Evolutionary conservation across 2,113 vertebrate species (phyloP).

Genomic region (Pipa parva): DNA sequence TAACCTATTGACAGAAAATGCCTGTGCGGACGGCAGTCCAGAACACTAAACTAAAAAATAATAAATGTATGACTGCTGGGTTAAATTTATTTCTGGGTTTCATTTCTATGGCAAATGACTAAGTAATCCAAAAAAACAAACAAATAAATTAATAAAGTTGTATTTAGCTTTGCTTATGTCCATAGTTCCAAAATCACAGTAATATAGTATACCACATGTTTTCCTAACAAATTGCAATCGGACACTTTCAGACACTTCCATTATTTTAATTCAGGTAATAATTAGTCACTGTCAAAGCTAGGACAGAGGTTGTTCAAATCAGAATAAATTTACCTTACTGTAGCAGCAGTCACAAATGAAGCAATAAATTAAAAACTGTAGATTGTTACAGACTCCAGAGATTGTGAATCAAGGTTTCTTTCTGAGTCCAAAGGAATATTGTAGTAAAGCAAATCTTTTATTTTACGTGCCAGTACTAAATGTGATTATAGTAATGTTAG

Average conservation of each 20-base stretch:
- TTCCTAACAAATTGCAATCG: constrained; percentile 84
- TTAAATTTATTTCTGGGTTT: too few relatives aligned
- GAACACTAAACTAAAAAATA: too few relatives aligned
- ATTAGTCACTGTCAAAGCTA: constrained; percentile 82
- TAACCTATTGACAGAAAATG: too few relatives aligned
- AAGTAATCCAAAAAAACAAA: too few relatives aligned
- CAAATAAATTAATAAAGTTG: too few relatives aligned
- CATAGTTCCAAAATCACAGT: constrained; percentile 64
- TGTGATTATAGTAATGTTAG: too few relatives aligned
- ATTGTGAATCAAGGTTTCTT: constrained; percentile 68
- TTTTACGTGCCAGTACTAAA: too few relatives aligned
- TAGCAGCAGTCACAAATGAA: constrained; percentile 81
- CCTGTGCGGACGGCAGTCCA: too few relatives aligned
- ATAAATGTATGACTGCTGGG: too few relatives aligned
- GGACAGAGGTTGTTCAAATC: constrained; percentile 80
- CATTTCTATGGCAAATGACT: too few relatives aligned
- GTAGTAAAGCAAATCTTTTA: constrained; percentile 58
- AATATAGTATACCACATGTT: constrained; percentile 78
- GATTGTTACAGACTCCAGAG: constrained; percentile 73
- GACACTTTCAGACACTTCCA: constrained; percentile 84
- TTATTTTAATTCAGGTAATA: constrained; percentile 87
- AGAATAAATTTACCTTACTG: constrained; percentile 81
- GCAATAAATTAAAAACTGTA: constrained; percentile 85
- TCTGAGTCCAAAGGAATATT: constrained; percentile 63
- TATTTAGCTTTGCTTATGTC: constrained; percentile 57